Evolutionary conservation across 2,797 vertebrate genomes (phyloP), one percentile per base, ranked within the genome.

Genomic region (Cheirogaleus major): DNA sequence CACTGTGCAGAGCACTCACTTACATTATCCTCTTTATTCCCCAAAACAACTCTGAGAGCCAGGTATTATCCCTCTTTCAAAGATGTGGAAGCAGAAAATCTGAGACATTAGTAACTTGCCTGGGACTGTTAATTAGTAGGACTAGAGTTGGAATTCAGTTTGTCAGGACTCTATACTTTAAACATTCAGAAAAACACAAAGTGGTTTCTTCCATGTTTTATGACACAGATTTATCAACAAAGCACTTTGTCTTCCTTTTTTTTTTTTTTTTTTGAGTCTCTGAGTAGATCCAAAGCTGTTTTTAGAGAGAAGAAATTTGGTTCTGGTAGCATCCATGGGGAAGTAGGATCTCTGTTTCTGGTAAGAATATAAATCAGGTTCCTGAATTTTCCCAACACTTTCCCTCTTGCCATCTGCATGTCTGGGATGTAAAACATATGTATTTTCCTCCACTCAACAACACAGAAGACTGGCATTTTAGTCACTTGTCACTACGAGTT

Each of bases 351-450:
- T 88, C n/a, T 69, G 48, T 92, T 35, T 93, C 87, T 96, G 95
- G 61, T 30, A 86, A 89, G 93, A 83, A 38, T 79, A 70, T 69
- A 89, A 83, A 83, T 69, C 50, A 95, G 32, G 43, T 75, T 96
- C 52, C 48, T 75, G 83, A 79, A 95, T 57, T 95, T 89, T 38
- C 70, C 63, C 76, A 94, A 27, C 79, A 73, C 55, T 83, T 87
- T 59, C n/a, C 57, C 25, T 38, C 20, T 35, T 83, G 82, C 95
- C 70, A 73, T 92, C 85, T 97, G 93, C n/a, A 52, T 43, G 30
- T 92, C 93, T 95, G 78, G 52, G 70, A 80, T 94, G 13, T 17
- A 87, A 95, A 94, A 61, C 81, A 89, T 91, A 93, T 95, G 76
- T 90, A 27, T 94, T 92, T 88, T 76, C 65, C n/a, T 92, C 27